phyloP scores from a whole-genome alignment of 2,797 vertebrate genomes.

The Falco peregrinus region DNA sequence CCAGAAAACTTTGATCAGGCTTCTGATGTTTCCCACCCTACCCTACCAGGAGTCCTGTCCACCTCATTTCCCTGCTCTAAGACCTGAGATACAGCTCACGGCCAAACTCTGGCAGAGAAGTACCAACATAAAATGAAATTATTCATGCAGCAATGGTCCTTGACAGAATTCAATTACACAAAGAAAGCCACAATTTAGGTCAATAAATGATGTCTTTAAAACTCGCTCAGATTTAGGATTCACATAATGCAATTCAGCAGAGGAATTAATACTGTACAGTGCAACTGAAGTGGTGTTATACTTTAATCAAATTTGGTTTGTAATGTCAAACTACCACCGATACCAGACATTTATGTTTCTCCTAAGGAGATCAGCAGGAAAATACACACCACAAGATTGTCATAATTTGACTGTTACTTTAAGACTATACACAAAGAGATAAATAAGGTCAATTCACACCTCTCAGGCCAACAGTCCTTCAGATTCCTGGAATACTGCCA shows the following conservation, averaged over 20 bases:
- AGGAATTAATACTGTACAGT: background rate
- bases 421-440: background rate
- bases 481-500: background rate
- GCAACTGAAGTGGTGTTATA: background rate
- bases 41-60: too few relatives aligned
- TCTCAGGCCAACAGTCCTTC: background rate
- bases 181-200: background rate
- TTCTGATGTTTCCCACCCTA: background rate
- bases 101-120: background rate
- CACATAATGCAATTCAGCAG: fast-evolving
- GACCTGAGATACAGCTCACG: background rate
- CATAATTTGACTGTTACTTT: background rate
- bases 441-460: background rate
- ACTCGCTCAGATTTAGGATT: background rate
- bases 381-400: background rate
- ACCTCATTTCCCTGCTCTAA: background rate
- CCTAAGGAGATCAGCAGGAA: background rate
- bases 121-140: background rate
- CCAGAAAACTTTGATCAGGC: background rate
- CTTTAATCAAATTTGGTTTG: background rate
- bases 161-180: background rate
- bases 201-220: background rate
- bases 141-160: background rate
- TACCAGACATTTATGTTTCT: background rate
- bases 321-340: background rate